A percentile compares a stretch with the other conserved stretches of the same genome.
These are phyloP conservation scores for Watsonalla binaria DNA, from an alignment of 2,888 invertebrate genomes.

Conservation along the genomic window DNA sequence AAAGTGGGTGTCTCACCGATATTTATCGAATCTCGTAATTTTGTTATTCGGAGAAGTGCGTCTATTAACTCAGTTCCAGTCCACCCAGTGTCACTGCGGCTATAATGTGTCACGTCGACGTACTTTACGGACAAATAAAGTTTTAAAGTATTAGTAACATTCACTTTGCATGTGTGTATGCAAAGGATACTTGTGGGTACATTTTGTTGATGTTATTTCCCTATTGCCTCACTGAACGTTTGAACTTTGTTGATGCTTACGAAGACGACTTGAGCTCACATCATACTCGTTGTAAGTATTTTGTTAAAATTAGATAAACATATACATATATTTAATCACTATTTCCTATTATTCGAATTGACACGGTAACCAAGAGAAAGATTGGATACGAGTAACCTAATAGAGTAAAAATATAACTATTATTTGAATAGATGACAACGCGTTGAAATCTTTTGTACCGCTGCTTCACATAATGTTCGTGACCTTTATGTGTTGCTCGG, in stretches of 20 bases:
- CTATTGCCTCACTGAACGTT: conserved; percentile 12
- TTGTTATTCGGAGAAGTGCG: not conserved
- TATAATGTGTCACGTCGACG: not conserved
- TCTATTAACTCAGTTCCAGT: not conserved
- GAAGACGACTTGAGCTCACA: conserved; percentile 5
- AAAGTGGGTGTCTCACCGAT: no score
- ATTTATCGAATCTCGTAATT: not conserved
- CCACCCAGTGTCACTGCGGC: not conserved
- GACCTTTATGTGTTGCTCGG: not conserved
- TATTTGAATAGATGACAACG: conserved; percentile 14
- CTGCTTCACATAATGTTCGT: conserved; percentile 5
- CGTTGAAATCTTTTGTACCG: conserved; percentile 56
- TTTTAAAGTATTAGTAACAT: not conserved
- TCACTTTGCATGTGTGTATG: not conserved
- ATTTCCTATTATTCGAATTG: not conserved
- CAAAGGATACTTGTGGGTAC: not conserved
- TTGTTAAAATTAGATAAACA: not conserved
- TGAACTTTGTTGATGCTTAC: conserved; percentile 13
- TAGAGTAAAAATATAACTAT: not conserved
- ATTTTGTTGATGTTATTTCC: conserved; percentile 7
- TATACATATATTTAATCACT: not conserved
- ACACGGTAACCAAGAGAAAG: not conserved
- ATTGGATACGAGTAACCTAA: no score
- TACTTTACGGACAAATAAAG: not conserved
- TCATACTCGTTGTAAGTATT: conserved; percentile 2